Evolutionary conservation across 2,888 invertebrate species (phyloP).

Genomic region (Branchipolynoe longqiensis): DNA sequence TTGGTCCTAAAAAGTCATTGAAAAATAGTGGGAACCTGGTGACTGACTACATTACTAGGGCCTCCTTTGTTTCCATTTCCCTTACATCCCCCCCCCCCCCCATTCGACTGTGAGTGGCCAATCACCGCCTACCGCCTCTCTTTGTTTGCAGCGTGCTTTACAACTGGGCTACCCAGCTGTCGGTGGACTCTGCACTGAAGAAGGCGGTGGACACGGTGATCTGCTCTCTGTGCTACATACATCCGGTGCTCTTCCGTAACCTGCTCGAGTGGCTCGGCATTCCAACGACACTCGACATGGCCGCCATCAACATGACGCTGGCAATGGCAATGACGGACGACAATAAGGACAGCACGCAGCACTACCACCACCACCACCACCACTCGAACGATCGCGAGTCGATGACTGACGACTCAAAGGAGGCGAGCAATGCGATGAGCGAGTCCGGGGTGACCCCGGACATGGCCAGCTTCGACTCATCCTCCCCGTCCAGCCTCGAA

Average conservation of each 20-base stretch:
- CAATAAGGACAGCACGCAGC: conserved; percentile 80
- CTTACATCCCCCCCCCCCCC: too few relatives aligned
- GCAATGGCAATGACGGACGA: conserved; percentile 86
- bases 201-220: conserved; percentile 92
- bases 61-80: too few relatives aligned
- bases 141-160: conserved; percentile 85
- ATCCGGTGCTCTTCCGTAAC: conserved; percentile 89
- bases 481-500: conserved; percentile 70
- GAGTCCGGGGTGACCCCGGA: conserved; percentile 26
- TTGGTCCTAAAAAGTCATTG: too few relatives aligned
- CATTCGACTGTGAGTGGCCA: too few relatives aligned
- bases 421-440: conserved; percentile 71
- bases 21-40: too few relatives aligned
- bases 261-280: conserved; percentile 88
- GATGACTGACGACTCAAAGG: conserved; percentile 79
- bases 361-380: conserved; percentile 68
- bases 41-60: too few relatives aligned
- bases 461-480: conserved; percentile 59
- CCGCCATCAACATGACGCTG: conserved; percentile 81
- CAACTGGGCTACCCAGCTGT: conserved; percentile 88
- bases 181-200: conserved; percentile 87
- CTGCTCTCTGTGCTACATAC: conserved; percentile 92
- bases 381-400: conserved; percentile 66
- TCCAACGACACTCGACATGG: conserved; percentile 80
- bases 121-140: too few relatives aligned